phyloP scores from a whole-genome alignment of 2,797 vertebrate genomes.

The Ceryle rudis region DNA sequence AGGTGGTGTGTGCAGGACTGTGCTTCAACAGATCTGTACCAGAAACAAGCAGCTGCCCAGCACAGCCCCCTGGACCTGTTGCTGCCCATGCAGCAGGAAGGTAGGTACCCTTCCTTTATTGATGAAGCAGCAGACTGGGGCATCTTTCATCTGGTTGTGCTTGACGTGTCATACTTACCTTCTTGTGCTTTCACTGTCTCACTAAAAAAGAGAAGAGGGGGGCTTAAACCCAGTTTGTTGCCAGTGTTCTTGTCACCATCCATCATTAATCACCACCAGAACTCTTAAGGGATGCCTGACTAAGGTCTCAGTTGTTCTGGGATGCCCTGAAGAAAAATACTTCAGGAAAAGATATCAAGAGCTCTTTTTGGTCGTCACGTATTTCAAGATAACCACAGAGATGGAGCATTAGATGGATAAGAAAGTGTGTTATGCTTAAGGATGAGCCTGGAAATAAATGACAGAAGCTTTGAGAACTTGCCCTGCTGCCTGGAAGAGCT shows the following conservation, averaged over 20 bases:
- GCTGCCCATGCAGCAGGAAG: background rate
- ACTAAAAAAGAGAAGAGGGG: background rate
- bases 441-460: background rate
- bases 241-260: background rate
- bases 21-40: background rate
- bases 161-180: background rate
- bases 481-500: background rate
- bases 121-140: background rate
- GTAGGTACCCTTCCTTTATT: background rate
- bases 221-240: background rate
- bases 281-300: background rate
- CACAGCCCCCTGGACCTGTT: background rate
- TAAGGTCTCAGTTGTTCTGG: background rate
- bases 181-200: background rate
- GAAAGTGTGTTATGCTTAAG: background rate
- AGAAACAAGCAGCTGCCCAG: background rate
- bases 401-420: background rate
- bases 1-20: accelerated
- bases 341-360: background rate
- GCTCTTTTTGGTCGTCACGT: background rate
- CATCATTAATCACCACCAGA: background rate
- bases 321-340: background rate
- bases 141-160: background rate
- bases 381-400: background rate
- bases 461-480: background rate